A percentile compares a stretch with the other conserved stretches of the same genome.
Evolutionary conservation across 2,888 invertebrate species (phyloP).

Genomic region (Cantharis nigra): DNA sequence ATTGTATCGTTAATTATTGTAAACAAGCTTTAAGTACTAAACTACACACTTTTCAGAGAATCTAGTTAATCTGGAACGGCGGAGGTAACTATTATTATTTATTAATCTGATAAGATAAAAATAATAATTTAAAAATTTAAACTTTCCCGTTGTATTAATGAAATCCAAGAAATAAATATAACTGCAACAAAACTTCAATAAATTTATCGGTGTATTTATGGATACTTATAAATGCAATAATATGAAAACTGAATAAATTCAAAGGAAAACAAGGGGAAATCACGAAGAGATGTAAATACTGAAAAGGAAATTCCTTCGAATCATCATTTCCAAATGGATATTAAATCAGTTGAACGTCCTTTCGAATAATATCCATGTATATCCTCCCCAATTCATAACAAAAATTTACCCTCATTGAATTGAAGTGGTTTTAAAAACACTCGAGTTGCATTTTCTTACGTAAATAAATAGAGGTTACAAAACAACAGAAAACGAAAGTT

Average conservation of each 20-base stretch:
- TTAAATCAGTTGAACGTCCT: neutral
- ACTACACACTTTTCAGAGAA: neutral
- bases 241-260: conserved; percentile 3
- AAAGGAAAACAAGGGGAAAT: conserved; percentile 3
- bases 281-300: neutral
- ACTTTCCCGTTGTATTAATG: neutral
- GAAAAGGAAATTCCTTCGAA: neutral
- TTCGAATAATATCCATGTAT: neutral
- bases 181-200: neutral
- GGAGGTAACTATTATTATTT: neutral
- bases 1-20: too few relatives aligned
- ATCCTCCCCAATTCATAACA: neutral
- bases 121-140: neutral
- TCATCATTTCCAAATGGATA: neutral
- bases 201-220: neutral
- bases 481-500: neutral
- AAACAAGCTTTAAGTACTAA: too few relatives aligned
- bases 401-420: neutral
- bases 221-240: neutral
- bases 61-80: neutral
- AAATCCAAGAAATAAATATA: neutral
- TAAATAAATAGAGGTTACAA: neutral
- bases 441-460: neutral
- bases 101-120: neutral
- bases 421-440: neutral